Evolutionary conservation across 2,797 vertebrate genomes (phyloP), one percentile per base, ranked within the genome.

Genomic region (Aselliscus stoliczkanus): DNA sequence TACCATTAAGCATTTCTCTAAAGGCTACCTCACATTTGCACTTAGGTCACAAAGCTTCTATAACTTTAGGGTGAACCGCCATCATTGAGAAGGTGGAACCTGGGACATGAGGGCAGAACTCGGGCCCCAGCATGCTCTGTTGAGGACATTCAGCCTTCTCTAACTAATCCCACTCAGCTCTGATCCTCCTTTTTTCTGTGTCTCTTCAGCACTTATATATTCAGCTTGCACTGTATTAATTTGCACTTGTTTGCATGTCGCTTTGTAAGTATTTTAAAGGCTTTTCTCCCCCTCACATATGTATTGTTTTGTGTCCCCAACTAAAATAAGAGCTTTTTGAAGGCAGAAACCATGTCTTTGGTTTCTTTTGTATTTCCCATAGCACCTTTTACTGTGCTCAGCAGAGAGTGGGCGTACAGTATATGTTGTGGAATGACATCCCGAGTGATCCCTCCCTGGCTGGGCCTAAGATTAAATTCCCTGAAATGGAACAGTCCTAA

Each of bases 281-380:
- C 29, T 34, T 34, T 27, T 20, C 39, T 54, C 34, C 42, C 64
- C 70, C 62, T 60, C 95, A 96, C 94, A 12, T 94, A 64, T 72
- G 70, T 93, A 72, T 94, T 94, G 75, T 97, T 96, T 92, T 96
- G 44, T 93, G 88, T 97, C 80, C 96, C 75, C 34, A 82, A 75
- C 89, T 80, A 79, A 97, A 96, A 86, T 92, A 27, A 18, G 65
- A 97, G 91, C 84, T 95, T 94, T 93, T 34, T 90, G 52, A 96
- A 97, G 92, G 95, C 96, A 95, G 97, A 97, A 97, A 73, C 93
- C 94, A 88, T 93, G 96, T 91, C 88, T 96, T 90, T 94, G 97
- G 93, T 97, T 97, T 96, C 96, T 97, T 98, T 95, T 96, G 75
- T 97, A 94, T 98, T 97, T 96, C 76, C 93, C 65, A 34, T 97